These are phyloP conservation scores for Brachionus paranguensis DNA, from an alignment of 1,140 invertebrate species.

Conservation along the genomic window DNA sequence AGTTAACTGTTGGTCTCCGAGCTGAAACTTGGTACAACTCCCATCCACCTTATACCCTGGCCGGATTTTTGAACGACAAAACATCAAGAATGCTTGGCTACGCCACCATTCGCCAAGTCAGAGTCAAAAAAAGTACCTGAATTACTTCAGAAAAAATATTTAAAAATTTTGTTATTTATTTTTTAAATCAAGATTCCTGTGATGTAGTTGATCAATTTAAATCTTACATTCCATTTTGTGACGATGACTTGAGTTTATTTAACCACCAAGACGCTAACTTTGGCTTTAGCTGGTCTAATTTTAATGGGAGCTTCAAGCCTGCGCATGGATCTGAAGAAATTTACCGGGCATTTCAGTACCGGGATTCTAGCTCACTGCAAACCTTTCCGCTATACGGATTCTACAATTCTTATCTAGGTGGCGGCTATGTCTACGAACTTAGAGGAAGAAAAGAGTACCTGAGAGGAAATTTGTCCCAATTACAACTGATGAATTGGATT, in stretches of 20 bases:
- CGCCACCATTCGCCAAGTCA: slow-evolving; percentile 54
- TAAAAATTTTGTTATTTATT: not conserved
- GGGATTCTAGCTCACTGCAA: slow-evolving; percentile 49
- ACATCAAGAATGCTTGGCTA: slow-evolving; percentile 60
- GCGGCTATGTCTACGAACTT: slow-evolving; percentile 59
- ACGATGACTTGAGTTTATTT: not conserved
- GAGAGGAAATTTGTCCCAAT: slow-evolving; percentile 47
- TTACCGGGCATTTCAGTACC: slow-evolving; percentile 52
- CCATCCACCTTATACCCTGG: not conserved
- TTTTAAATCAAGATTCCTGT: not conserved
- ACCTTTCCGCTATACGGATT: slow-evolving; percentile 56
- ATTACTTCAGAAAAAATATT: not conserved
- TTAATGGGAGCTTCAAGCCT: slow-evolving; percentile 41
- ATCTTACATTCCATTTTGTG: not conserved
- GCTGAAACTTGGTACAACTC: slow-evolving; percentile 1
- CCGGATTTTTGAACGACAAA: slow-evolving; percentile 58
- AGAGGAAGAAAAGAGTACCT: slow-evolving; percentile 52
- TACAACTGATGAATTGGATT: slow-evolving; percentile 58
- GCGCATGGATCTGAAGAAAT: not conserved
- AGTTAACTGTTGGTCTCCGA: not conserved
- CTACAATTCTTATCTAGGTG: slow-evolving; percentile 58
- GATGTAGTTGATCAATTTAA: not conserved
- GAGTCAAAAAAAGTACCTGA: slow-evolving; percentile 46
- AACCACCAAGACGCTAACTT: slow-evolving; percentile 30
- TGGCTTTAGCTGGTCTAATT: slow-evolving; percentile 41